Evolutionary conservation across 1,140 invertebrate species (phyloP).

Genomic region (Mercenaria mercenaria): DNA sequence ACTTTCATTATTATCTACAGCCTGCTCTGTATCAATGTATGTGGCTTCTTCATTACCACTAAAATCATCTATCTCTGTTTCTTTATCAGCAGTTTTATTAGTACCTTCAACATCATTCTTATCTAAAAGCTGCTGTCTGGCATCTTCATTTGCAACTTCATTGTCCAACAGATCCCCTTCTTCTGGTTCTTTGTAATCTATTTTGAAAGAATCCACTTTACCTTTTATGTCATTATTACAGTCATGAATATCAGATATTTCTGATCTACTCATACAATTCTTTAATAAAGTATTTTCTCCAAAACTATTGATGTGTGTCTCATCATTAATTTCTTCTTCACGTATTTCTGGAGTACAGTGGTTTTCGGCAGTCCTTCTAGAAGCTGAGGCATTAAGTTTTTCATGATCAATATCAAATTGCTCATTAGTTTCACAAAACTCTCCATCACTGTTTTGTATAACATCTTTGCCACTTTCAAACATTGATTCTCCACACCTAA

Average conservation of each 20-base stretch:
- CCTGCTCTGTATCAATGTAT: background rate
- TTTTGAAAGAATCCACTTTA: background rate
- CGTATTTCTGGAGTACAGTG: background rate
- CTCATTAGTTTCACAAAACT: background rate
- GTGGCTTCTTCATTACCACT: background rate
- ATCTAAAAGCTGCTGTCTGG: background rate
- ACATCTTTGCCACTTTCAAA: background rate
- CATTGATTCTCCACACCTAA: background rate
- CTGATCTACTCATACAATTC: background rate
- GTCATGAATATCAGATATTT: background rate
- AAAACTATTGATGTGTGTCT: background rate
- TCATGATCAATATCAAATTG: background rate
- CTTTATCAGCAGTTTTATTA: background rate
- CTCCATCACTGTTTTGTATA: background rate
- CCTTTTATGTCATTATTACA: background rate
- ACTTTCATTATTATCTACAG: conserved; percentile 25
- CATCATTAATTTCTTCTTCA: background rate
- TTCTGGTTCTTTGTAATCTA: background rate
- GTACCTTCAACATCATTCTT: background rate
- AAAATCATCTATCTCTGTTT: background rate
- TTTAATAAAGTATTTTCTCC: background rate
- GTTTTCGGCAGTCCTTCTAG: background rate
- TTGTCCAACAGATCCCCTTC: background rate
- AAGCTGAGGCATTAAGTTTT: background rate
- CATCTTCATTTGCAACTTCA: background rate